Base-by-base conservation (phyloP, 2,888 invertebrate genomes). In the Tetheella fluctuosa region DNA sequence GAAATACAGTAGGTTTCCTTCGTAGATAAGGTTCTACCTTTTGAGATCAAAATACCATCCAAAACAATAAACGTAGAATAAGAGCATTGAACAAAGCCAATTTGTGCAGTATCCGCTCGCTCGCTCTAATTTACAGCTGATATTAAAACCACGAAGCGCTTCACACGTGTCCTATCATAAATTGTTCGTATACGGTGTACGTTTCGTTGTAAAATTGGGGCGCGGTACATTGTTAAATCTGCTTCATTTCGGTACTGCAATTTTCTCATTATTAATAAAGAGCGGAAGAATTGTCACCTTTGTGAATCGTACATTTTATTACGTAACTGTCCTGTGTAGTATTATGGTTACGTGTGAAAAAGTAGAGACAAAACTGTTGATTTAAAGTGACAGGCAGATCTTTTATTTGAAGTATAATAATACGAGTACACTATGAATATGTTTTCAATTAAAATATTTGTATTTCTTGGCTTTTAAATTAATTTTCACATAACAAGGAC, bases 101-200 rank as follows among this genome's bases (percentile, higher is more conserved):
- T 79, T 77, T 77, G 75, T 74, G 72, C 74, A 72, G 69, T 70
- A 69, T 74, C 63, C 71, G 67, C 71, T 71, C 73, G 74, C 75
- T 71, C 74, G 72, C 70, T 76, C 82, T 86, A 85, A 87, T 88
- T 88, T 84, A 87, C 80, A 82, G 77, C 84, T 74, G 83, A 86
- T 85, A 87, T 86, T 87, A 87, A 86, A 87, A 85, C 85, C 86
- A 76, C 85, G 78, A 76, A 58, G 71, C 72, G 78, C 70, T 82
- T 81, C 82, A 83, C 84, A 81, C 80, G 82, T 85, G 83, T 76
- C 72, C 74, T 70, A 68, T 73, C 80, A 80, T 83, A 82, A 82
- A 81, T 81, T 81, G 65, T 64, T 64, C 63, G 60, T 60, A 61
- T 64, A 71, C 60, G 64, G 62, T 60, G 61, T 67, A 71, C 59